Conservation (phyloP, 2,888 invertebrate species). For the Gasteruption jaculator region DNA sequence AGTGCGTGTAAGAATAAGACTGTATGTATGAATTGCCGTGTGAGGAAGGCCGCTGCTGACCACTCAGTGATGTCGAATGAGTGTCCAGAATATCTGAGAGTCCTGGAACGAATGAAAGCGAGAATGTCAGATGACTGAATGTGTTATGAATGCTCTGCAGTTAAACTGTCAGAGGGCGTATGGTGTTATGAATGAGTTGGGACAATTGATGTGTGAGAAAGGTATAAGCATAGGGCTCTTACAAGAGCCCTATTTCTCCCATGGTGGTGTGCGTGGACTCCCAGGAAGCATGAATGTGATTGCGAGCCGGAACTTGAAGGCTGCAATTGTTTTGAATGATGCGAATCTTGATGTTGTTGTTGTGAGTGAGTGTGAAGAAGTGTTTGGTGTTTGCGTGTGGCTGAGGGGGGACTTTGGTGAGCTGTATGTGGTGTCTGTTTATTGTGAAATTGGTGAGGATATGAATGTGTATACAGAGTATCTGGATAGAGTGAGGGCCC, state of each 20-base stretch:
- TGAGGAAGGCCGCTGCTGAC: background rate
- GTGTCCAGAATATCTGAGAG: slow-evolving; percentile 13
- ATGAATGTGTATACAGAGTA: too few relatives aligned
- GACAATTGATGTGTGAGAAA: background rate
- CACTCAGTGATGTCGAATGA: slow-evolving; percentile 5
- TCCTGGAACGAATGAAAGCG: background rate
- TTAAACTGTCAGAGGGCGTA: slow-evolving; percentile 12
- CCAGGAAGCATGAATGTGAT: slow-evolving; percentile 5
- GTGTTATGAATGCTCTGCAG: background rate
- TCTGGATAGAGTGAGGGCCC: too few relatives aligned
- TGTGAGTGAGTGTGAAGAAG: background rate
- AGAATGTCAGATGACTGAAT: slow-evolving; percentile 1
- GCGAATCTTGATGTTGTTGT: background rate
- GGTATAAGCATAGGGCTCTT: slow-evolving; percentile 9
- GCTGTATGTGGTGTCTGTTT: slow-evolving; percentile 15
- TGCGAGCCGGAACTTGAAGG: slow-evolving; percentile 9
- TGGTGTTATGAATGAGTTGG: slow-evolving; percentile 16
- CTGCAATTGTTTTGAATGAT: slow-evolving; percentile 7
- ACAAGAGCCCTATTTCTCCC: slow-evolving; percentile 10
- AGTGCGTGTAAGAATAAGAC: background rate
- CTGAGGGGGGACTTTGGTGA: slow-evolving; percentile 12
- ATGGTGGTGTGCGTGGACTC: slow-evolving; percentile 6
- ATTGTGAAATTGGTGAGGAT: too few relatives aligned
- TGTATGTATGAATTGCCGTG: slow-evolving; percentile 12
- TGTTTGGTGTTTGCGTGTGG: slow-evolving; percentile 14